Evolutionary conservation across 2,113 vertebrate species (phyloP).

Genomic region (Cromileptes altivelis): DNA sequence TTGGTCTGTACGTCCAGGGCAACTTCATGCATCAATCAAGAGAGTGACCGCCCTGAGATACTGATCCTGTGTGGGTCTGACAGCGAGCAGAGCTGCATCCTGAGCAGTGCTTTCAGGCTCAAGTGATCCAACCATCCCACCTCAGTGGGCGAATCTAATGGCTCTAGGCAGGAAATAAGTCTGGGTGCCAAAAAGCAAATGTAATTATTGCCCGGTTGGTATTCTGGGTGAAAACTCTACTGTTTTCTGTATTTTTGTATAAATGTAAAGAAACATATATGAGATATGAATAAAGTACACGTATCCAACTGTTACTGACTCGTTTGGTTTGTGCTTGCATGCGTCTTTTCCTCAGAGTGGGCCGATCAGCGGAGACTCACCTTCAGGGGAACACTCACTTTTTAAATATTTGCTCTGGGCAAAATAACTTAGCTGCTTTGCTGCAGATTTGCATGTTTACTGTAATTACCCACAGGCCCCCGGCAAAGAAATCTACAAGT

Average conservation of each 20-base stretch:
- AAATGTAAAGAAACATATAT: conserved; percentile 87
- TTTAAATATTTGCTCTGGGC: background rate
- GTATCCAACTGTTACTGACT: conserved; percentile 68
- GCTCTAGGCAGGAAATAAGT: conserved; percentile 81
- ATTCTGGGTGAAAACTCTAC: conserved; percentile 84
- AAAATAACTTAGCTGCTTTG: background rate
- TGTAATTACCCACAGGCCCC: background rate
- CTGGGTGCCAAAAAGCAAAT: conserved; percentile 84
- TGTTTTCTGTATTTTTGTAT: conserved; percentile 88
- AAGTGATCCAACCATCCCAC: conserved; percentile 46
- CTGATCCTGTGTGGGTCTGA: conserved; percentile 53
- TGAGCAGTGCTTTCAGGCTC: conserved; percentile 58
- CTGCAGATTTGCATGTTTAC: background rate
- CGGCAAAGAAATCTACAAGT: background rate
- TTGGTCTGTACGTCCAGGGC: conserved; percentile 25
- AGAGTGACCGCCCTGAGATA: conserved; percentile 52
- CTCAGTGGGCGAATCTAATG: conserved; percentile 52
- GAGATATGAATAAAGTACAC: conserved; percentile 86
- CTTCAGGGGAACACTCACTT: background rate
- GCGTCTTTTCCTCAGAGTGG: background rate
- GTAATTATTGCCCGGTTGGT: conserved; percentile 79
- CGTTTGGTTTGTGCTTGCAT: background rate
- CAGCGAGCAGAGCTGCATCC: conserved; percentile 33
- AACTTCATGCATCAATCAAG: conserved; percentile 45
- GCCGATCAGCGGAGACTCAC: background rate